A percentile compares a stretch with the other conserved stretches of the same genome.
Conservation (phyloP, 2,888 invertebrate species). For the Melipona beecheii region DNA sequence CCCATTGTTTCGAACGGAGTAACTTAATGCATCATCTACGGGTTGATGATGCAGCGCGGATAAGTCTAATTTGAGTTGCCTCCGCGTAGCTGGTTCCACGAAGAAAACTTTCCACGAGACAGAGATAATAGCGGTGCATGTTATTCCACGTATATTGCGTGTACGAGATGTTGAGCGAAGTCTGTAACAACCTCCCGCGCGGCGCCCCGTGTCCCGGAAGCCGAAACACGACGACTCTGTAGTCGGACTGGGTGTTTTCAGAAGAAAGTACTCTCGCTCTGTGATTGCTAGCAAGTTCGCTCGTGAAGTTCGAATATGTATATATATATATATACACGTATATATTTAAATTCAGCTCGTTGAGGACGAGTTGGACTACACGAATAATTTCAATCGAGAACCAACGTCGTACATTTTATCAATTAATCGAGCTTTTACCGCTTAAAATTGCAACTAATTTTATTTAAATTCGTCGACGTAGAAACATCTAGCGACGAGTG, state of each 20-base stretch:
- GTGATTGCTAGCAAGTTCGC: background rate
- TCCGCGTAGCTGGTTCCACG: constrained; percentile 41
- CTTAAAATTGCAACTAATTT: no score
- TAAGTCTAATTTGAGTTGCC: constrained; percentile 55
- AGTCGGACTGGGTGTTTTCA: background rate
- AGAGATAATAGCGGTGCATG: constrained; percentile 40
- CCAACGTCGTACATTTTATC: background rate
- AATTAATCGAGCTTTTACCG: no score
- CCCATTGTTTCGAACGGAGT: constrained; percentile 52
- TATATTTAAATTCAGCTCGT: background rate
- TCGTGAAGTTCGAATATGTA: background rate
- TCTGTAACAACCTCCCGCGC: constrained; percentile 25
- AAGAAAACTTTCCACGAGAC: constrained; percentile 52
- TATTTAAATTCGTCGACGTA: no score
- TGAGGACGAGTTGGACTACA: no score
- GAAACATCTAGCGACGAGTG: no score
- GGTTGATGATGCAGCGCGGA: constrained; percentile 53
- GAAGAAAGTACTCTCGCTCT: background rate
- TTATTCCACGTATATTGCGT: constrained; percentile 50
- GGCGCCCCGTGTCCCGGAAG: background rate
- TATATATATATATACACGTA: no score
- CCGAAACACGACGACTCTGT: background rate
- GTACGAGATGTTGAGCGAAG: constrained; percentile 38
- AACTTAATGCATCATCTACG: constrained; percentile 59
- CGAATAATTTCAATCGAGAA: background rate